Evolutionary conservation across 2,888 invertebrate species (phyloP).

Genomic region (Dromius quadrimaculatus): DNA sequence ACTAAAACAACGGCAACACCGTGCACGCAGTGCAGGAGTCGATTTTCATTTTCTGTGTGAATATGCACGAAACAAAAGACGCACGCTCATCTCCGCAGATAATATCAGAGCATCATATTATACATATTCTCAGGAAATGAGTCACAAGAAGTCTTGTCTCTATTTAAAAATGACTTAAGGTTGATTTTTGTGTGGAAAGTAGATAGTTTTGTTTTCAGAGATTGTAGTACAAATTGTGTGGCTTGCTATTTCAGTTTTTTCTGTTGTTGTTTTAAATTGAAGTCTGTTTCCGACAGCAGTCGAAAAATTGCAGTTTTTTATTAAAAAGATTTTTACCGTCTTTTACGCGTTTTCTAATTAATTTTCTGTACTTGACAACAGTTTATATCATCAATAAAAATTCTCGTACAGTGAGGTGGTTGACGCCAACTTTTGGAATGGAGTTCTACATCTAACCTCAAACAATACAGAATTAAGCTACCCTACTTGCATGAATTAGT

Average conservation of each 20-base stretch:
- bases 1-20: conserved; percentile 6
- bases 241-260: conserved; percentile 7
- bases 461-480: too few relatives aligned
- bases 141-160: not conserved
- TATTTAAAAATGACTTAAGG: not conserved
- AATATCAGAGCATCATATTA: conserved; percentile 21
- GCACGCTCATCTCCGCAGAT: conserved; percentile 37
- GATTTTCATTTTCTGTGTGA: conserved; percentile 44
- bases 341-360: conserved; percentile 18
- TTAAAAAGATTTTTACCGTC: not conserved
- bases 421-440: too few relatives aligned
- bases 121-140: conserved; percentile 22
- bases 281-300: conserved; percentile 12
- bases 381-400: too few relatives aligned
- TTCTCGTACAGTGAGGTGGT: too few relatives aligned
- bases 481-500: too few relatives aligned
- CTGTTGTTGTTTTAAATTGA: conserved; percentile 9
- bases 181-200: not conserved
- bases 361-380: conserved; percentile 14
- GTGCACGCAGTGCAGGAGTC: conserved; percentile 1
- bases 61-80: conserved; percentile 44
- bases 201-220: conserved; percentile 20
- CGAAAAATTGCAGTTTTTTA: conserved; percentile 20
- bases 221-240: conserved; percentile 14
- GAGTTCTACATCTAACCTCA: too few relatives aligned